Percentiles rank a stretch among this genome's conserved stretches.
These are phyloP conservation scores for Alca torda DNA, from an alignment of 2,797 vertebrate genomes.

Conservation along the genomic window DNA sequence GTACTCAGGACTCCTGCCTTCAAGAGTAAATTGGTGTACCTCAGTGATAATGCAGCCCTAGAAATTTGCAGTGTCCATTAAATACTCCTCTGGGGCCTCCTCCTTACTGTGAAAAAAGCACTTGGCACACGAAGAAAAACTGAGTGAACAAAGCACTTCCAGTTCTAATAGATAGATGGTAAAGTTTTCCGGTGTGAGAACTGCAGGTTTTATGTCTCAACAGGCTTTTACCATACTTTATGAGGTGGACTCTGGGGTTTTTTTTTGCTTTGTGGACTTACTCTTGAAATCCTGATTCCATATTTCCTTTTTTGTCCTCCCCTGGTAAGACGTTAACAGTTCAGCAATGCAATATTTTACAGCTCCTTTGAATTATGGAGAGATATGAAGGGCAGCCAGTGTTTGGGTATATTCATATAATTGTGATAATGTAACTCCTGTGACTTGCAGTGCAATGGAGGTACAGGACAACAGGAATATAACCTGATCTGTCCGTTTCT, in stretches of 20 bases:
- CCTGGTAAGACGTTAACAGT: neutral
- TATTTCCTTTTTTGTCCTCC: neutral
- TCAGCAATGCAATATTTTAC: neutral
- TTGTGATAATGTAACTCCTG: neutral
- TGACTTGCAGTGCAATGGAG: neutral
- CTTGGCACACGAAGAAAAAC: neutral
- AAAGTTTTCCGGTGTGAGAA: neutral
- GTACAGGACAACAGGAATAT: neutral
- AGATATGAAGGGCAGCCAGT: neutral
- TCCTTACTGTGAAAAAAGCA: neutral
- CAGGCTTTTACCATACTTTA: neutral
- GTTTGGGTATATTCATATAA: neutral
- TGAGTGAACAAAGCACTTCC: neutral
- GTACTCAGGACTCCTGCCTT: neutral
- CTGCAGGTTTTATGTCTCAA: neutral
- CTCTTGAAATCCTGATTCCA: neutral
- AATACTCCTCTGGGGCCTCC: neutral
- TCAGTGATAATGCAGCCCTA: neutral
- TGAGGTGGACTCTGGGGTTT: too few relatives aligned
- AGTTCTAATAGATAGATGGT: neutral
- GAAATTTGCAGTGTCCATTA: neutral
- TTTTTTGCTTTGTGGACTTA: neutral
- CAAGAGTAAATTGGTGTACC: neutral
- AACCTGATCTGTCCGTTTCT: neutral
- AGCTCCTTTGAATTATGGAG: neutral